Evolutionary conservation across 2,797 vertebrate species (phyloP), one percentile per base, ranked within the genome.

Genomic region (Calcarius lapponicus): DNA sequence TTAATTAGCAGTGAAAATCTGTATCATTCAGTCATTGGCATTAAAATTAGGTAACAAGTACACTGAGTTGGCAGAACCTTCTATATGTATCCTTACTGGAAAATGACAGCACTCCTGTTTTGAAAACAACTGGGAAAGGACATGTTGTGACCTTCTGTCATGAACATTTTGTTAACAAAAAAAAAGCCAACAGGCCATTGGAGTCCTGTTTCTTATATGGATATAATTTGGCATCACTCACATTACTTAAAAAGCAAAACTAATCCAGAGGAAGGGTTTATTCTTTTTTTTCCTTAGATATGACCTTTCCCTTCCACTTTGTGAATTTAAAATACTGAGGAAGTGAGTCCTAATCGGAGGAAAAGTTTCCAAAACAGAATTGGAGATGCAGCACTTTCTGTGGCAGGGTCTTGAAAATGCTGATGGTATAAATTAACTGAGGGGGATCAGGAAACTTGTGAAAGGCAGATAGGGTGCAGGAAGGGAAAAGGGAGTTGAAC

Each of bases 361-460:
- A 84, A 91, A 73, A 80, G 53, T 84, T 93, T 95, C 66, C 82
- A 58, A 58, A 94, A 73, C 62, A 80, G 71, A 94, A 88, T 18
- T 83, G 73, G 69, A 88, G 86, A 87, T 40, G 21, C 90, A 94
- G 86, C 82, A 85, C 43, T 92, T 96, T 90, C 58, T 88, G 62
- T 48, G 51, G 22, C 54, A 64, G 47, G 66, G 26, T 60, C 43
- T 80, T 83, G 50, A 45, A 81, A 90, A 45, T 80, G 81, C 86
- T 91, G 93, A 91, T 83, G 76, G 53, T 90, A 28, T 47, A 75
- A 96, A 75, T 88, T 94, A 79, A 50, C 71, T 88, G 69, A 83
- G 28, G 62, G 43, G 18, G 75, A n/a, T 95, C 93, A 95, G 67
- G 97, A 97, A 97, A 88, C 75, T 97, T 96, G 96, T n/a, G 28